Percentiles rank a stretch among this genome's conserved stretches.
These are phyloP conservation scores for Drosophila sp. DNA, from an alignment of 1,140 invertebrate species.

Conservation along the genomic window DNA sequence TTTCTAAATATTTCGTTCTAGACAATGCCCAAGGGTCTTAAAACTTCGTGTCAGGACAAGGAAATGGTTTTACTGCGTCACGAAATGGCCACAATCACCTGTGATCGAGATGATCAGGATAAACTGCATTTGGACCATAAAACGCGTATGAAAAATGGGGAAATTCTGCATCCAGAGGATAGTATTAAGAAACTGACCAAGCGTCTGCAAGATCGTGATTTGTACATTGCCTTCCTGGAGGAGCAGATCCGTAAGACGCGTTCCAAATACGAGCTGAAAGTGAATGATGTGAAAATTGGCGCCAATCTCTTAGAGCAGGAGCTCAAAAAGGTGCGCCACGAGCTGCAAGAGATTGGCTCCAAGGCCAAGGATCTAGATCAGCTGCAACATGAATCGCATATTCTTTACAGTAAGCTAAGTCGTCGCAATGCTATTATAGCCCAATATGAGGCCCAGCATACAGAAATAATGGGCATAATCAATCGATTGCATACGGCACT, in stretches of 20 bases:
- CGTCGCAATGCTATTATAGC: constrained; percentile 52
- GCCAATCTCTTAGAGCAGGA: constrained; percentile 42
- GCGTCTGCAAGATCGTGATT: constrained; percentile 38
- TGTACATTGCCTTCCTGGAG: constrained; percentile 55
- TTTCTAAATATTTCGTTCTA: background rate
- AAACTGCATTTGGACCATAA: constrained; percentile 13
- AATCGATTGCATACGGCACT: constrained; percentile 1
- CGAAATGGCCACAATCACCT: constrained; percentile 23
- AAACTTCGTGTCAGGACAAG: constrained; percentile 33
- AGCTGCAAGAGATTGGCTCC: constrained; percentile 40
- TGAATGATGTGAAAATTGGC: constrained; percentile 39
- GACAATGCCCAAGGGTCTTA: background rate
- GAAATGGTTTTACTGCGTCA: constrained; percentile 27
- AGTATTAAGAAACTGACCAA: constrained; percentile 20
- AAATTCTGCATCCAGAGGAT: background rate
- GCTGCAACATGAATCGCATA: constrained; percentile 18
- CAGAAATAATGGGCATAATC: constrained; percentile 29
- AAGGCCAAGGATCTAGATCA: constrained; percentile 41
- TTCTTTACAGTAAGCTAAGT: constrained; percentile 34
- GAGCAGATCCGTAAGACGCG: constrained; percentile 53
- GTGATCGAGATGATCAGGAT: constrained; percentile 28
- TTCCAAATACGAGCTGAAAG: constrained; percentile 49
- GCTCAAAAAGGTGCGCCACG: constrained; percentile 34
- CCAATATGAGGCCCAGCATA: constrained; percentile 46
- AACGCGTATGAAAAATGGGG: background rate